These are phyloP conservation scores for Tragulus kanchil DNA, from an alignment of 2,113 vertebrate species.

Conservation along the genomic window DNA sequence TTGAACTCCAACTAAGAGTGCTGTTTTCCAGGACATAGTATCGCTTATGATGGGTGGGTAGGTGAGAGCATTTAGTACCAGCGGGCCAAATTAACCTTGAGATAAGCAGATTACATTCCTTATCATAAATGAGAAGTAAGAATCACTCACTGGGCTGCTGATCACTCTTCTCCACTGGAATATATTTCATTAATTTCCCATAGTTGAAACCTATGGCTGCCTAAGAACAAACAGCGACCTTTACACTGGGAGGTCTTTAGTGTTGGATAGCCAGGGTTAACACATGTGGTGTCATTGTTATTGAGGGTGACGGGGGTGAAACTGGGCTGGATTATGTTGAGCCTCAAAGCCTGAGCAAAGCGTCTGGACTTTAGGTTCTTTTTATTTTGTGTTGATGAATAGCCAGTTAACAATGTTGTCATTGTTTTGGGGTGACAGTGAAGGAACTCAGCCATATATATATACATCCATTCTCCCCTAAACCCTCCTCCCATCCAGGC, in stretches of 20 bases:
- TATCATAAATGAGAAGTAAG: slow-evolving; percentile 44
- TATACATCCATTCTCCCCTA: not conserved
- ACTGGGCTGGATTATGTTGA: not conserved
- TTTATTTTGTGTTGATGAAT: not conserved
- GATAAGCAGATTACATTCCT: slow-evolving; percentile 55
- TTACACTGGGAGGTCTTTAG: too few relatives aligned
- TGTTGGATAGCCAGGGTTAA: too few relatives aligned
- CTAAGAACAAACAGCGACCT: not conserved
- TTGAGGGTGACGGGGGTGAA: too few relatives aligned
- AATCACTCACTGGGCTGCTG: not conserved
- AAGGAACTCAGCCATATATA: not conserved
- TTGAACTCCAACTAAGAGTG: slow-evolving; percentile 43
- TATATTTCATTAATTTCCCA: not conserved
- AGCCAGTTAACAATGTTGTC: not conserved
- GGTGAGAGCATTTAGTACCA: too few relatives aligned
- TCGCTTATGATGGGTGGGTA: not conserved
- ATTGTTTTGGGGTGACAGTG: not conserved
- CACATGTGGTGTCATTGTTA: too few relatives aligned
- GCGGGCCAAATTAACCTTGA: not conserved
- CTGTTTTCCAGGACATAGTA: not conserved
- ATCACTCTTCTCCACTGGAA: not conserved
- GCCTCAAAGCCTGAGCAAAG: not conserved
- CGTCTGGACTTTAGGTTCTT: not conserved
- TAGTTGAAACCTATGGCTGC: not conserved
- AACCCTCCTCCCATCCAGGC: not conserved